phyloP scores from a whole-genome alignment of 1,140 invertebrate genomes.

The Cyrtorhinus lividipennis region DNA sequence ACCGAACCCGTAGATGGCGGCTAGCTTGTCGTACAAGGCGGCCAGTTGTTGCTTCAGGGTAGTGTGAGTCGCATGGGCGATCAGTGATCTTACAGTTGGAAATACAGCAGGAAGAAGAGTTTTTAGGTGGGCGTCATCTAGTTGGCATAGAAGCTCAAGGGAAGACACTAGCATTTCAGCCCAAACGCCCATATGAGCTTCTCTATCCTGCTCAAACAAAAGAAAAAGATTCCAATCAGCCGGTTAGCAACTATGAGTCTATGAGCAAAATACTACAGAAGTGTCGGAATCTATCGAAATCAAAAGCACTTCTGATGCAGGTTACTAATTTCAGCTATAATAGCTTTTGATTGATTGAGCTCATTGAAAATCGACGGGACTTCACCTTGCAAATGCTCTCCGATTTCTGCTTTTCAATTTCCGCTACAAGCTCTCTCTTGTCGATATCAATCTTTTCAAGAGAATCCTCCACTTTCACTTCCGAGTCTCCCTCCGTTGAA shows the following conservation, averaged over 20 bases:
- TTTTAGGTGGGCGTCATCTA: conserved; percentile 39
- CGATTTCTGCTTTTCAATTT: conserved; percentile 58
- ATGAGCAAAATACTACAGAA: no score
- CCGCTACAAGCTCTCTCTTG: conserved; percentile 31
- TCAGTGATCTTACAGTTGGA: conserved; percentile 42
- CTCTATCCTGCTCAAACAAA: conserved; percentile 38
- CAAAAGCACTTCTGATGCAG: not conserved
- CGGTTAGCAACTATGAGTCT: no score
- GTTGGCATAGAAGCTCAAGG: conserved; percentile 40
- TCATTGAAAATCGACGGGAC: no score
- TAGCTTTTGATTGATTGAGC: no score
- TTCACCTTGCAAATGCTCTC: conserved; percentile 61
- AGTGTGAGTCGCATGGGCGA: conserved; percentile 42
- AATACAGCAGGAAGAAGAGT: conserved; percentile 47
- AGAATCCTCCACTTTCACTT: conserved; percentile 35
- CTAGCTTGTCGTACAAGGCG: conserved; percentile 42
- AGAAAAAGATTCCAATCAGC: no score
- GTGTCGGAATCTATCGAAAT: not conserved
- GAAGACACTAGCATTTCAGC: conserved; percentile 44
- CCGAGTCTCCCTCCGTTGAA: conserved; percentile 21
- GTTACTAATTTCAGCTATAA: no score
- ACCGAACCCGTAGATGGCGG: conserved; percentile 39
- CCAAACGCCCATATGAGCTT: conserved; percentile 46
- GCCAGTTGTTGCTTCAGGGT: conserved; percentile 43
- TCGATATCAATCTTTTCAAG: conserved; percentile 22